Percentiles rank a stretch among this genome's conserved stretches.
These are phyloP conservation scores for Zaprionus ghesquierei DNA, from an alignment of 1,140 invertebrate species.

Conservation along the genomic window DNA sequence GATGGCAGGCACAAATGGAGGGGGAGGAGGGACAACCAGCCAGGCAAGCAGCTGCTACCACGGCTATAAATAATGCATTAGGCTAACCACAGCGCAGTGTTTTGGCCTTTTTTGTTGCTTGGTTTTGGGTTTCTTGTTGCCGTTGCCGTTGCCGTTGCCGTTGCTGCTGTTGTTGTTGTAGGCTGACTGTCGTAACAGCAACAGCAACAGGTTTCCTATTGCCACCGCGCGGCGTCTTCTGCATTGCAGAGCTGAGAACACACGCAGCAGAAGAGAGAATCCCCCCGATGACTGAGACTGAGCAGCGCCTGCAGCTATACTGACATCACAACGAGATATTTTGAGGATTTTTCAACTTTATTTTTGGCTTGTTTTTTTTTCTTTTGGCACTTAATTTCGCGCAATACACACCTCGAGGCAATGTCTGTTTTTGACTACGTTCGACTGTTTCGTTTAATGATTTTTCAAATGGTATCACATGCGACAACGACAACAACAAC, in stretches of 20 bases:
- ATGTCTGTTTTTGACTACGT: background rate
- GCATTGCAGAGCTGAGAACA: background rate
- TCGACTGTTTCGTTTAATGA: background rate
- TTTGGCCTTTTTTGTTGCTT: constrained; percentile 35
- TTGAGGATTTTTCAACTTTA: background rate
- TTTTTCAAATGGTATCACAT: constrained; percentile 18
- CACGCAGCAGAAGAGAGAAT: background rate
- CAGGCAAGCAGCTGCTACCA: constrained; percentile 18
- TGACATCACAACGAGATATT: background rate
- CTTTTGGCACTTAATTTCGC: background rate
- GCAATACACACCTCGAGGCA: constrained; percentile 7
- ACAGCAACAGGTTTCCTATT: constrained; percentile 43
- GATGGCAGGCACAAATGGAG: background rate
- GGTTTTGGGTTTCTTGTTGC: background rate
- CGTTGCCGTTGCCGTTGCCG: too few relatives aligned
- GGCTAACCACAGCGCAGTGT: constrained; percentile 42
- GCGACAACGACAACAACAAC: constrained; percentile 3
- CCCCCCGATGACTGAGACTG: too few relatives aligned
- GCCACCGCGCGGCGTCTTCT: constrained; percentile 13
- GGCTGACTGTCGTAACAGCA: constrained; percentile 45
- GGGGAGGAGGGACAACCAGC: background rate
- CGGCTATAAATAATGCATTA: constrained; percentile 63
- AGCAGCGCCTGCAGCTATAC: too few relatives aligned
- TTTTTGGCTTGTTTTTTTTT: background rate
- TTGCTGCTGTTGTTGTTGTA: too few relatives aligned